A percentile compares a stretch with the other conserved stretches of the same genome.
These are phyloP conservation scores for Podarcis siculus DNA, from an alignment of 2,797 vertebrate species.

Conservation along the genomic window DNA sequence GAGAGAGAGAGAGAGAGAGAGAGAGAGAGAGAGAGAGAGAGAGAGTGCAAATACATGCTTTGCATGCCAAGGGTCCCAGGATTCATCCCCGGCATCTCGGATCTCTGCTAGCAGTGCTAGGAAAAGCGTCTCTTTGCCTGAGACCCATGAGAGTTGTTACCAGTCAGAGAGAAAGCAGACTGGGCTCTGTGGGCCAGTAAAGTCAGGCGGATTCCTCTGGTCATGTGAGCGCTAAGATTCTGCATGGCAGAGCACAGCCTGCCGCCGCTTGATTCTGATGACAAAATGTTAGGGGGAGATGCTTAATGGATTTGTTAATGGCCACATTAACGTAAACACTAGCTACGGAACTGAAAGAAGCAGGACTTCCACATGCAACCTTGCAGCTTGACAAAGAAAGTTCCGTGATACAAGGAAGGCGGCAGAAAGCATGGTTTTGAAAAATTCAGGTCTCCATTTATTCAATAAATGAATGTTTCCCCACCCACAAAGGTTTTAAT, in stretches of 20 bases:
- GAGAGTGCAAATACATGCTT: neutral
- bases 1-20: neutral
- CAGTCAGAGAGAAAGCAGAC: neutral
- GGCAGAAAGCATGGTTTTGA: neutral
- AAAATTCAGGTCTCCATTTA: neutral
- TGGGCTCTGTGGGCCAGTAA: neutral
- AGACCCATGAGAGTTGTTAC: neutral
- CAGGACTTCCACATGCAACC: neutral
- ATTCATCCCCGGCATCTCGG: neutral
- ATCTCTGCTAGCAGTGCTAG: no score
- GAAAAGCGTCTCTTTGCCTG: neutral
- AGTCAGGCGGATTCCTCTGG: neutral
- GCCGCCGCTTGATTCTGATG: neutral
- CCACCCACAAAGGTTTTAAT: no score
- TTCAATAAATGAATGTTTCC: no score
- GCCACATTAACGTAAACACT: neutral
- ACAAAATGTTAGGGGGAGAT: neutral
- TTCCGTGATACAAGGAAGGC: neutral
- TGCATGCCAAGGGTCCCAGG: neutral
- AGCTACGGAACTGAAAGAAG: neutral
- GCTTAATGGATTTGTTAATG: neutral
- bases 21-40: neutral
- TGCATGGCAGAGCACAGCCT: neutral
- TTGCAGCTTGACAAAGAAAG: neutral
- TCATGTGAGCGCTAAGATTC: neutral